Base-by-base conservation (phyloP, 2,797 vertebrate species). In the Falco rusticolus region DNA sequence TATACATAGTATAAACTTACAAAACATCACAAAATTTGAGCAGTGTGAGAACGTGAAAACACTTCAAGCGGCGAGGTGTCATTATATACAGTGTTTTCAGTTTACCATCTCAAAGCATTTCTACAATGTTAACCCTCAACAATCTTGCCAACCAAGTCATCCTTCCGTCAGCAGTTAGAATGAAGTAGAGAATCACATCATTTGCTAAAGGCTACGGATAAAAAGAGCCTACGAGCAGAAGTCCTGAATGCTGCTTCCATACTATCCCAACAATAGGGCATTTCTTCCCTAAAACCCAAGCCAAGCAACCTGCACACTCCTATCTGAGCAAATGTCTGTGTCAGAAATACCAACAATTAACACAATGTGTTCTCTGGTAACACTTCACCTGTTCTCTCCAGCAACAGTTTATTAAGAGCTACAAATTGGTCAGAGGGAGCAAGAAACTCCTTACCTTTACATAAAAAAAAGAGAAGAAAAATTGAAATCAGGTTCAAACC, bases 171-270 rank as follows among this genome's bases (percentile, higher is more conserved):
- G 39, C 1, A 0, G 18, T 5, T 54, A 54, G 61, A 61, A 34
- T 0, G 0, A n/a, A 37, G 16, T 1, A 50, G 18, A 80, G 63
- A 57, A 57, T 8, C 37, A 21, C 28, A 16, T 2, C 7, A 19
- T 17, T 68, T 85, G 65, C 37, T 71, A 68, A 76, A 65, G 37
- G 34, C 85, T 72, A 29, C 13, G 17, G 25, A 11, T 8, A 61
- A 29, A 57, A 41, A 10, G 31, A 92, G 66, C 10, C 57, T 28
- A 29, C 3, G 8, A 81, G 79, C 84, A 66, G 47, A 25, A 37
- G 28, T 31, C 48, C 61, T 79, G 39, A 47, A 63, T 50, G 28
- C 2, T 51, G 6, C 11, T 26, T 71, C 59, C 18, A 7, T 0
- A 14, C 54, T 51, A 65, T 18, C 80, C 48, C 4, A 7, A 15